These are phyloP conservation scores for Calycopis cecrops DNA, from an alignment of 1,140 invertebrate genomes.

Conservation along the genomic window DNA sequence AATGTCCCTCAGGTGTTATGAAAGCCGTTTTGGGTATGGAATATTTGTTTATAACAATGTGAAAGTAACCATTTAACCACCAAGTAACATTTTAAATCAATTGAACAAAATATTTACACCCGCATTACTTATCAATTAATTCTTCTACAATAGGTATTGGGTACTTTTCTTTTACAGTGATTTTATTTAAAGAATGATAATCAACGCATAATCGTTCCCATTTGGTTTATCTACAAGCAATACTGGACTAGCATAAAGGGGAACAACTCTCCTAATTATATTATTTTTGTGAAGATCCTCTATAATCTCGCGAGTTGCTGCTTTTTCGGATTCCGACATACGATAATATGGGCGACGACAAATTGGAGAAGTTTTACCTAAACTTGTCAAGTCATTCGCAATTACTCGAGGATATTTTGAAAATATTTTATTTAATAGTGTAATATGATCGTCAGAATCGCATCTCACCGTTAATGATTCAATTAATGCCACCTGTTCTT, in stretches of 20 bases:
- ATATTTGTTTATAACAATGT: background rate
- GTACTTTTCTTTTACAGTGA: background rate
- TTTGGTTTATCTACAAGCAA: background rate
- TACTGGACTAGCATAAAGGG: background rate
- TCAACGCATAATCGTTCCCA: background rate
- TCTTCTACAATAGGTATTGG: slow-evolving; percentile 5
- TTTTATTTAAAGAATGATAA: background rate
- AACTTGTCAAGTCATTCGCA: background rate
- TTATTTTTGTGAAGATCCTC: slow-evolving; percentile 7
- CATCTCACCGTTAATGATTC: too few relatives aligned
- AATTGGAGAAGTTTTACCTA: slow-evolving; percentile 15
- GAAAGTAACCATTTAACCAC: slow-evolving; percentile 18
- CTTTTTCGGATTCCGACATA: slow-evolving; percentile 17
- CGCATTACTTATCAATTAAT: slow-evolving; percentile 13
- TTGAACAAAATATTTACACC: slow-evolving; percentile 14
- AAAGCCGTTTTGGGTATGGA: too few relatives aligned
- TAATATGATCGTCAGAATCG: too few relatives aligned
- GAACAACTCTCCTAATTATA: background rate
- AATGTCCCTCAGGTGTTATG: too few relatives aligned
- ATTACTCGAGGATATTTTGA: too few relatives aligned
- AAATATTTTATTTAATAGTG: too few relatives aligned
- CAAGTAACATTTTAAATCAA: slow-evolving; percentile 17
- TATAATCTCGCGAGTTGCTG: slow-evolving; percentile 9
- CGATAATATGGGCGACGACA: slow-evolving; percentile 18
- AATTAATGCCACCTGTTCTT: too few relatives aligned